These are phyloP conservation scores for Corvus hawaiiensis DNA, from an alignment of 2,113 vertebrate genomes.

Conservation along the genomic window DNA sequence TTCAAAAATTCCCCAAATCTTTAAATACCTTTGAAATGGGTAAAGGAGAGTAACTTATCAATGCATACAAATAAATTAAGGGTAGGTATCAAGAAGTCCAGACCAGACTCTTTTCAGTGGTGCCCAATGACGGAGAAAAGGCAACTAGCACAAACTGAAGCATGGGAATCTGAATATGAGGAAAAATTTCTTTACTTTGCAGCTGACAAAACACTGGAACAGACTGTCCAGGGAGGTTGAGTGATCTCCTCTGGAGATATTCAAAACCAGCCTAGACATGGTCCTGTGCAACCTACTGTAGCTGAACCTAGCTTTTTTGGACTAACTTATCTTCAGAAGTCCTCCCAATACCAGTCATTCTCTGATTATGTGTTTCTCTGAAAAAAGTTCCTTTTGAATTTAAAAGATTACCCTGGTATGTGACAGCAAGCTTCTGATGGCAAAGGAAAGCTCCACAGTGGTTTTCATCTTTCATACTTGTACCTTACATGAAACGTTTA, in stretches of 20 bases:
- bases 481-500: not conserved
- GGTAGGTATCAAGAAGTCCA: not conserved
- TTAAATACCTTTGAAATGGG: not conserved
- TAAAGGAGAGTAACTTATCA: not conserved
- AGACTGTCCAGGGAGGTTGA: not conserved
- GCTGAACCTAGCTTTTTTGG: not conserved
- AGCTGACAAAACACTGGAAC: not conserved
- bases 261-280: not conserved
- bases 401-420: not conserved
- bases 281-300: not conserved
- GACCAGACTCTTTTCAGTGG: not conserved
- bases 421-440: not conserved
- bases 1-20: not conserved
- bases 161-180: not conserved
- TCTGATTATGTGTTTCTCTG: not conserved
- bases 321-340: not conserved
- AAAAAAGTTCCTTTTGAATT: not conserved
- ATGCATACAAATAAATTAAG: no score
- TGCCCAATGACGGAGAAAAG: not conserved
- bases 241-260: not conserved
- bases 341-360: not conserved
- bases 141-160: fast-evolving
- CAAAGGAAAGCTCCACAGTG: not conserved
- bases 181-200: not conserved
- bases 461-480: not conserved